Percentiles rank a stretch among this genome's conserved stretches.
Conservation (phyloP, 1,140 invertebrate genomes). For the Geopemphigus sp. region DNA sequence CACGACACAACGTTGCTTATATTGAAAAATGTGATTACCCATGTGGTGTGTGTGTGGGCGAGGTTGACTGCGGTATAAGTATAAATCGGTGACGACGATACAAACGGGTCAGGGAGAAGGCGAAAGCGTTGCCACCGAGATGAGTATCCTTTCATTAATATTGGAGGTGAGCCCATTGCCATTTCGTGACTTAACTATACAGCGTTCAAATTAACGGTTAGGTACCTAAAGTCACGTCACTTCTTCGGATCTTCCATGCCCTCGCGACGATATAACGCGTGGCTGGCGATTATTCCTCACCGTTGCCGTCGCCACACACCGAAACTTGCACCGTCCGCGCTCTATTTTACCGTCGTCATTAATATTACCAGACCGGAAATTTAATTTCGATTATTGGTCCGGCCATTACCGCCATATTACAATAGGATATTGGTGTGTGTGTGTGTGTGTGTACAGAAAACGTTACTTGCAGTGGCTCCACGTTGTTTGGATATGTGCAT, state of each 20-base stretch:
- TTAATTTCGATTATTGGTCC: conserved; percentile 38
- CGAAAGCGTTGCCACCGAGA: background rate
- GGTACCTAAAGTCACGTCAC: background rate
- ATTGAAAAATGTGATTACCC: conserved; percentile 1
- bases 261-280: no score
- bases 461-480: background rate
- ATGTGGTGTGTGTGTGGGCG: background rate
- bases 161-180: background rate
- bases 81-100: no score
- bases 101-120: background rate
- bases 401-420: background rate
- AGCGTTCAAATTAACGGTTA: conserved; percentile 24
- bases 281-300: background rate
- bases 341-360: background rate
- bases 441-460: background rate
- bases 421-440: conserved; percentile 7
- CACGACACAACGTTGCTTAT: background rate
- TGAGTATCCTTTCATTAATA: conserved; percentile 18
- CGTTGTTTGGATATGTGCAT: background rate
- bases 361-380: conserved; percentile 33
- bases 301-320: no score
- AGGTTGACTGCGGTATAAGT: background rate
- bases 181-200: conserved; percentile 38
- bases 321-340: background rate
- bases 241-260: background rate